Evolutionary conservation across 1,140 invertebrate genomes (phyloP).

Genomic region (Lepidostoma basale): DNA sequence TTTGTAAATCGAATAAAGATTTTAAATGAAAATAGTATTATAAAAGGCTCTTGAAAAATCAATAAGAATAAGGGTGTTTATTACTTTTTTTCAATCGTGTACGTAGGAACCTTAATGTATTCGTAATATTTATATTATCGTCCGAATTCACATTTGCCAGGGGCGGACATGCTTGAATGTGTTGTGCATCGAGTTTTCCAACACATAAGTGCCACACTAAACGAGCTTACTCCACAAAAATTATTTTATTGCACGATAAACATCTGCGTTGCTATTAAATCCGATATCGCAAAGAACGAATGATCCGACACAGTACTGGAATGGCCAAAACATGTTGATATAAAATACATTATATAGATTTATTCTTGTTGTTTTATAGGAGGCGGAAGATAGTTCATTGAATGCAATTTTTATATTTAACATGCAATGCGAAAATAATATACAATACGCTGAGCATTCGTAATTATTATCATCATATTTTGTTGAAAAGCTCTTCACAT

Average conservation of each 20-base stretch:
- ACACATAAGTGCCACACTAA: not conserved
- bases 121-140: not conserved
- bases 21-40: too few species aligned
- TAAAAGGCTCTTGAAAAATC: too few species aligned
- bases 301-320: not conserved
- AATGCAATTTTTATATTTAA: not conserved
- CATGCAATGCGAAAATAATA: too few species aligned
- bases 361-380: not conserved
- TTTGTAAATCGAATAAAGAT: too few species aligned
- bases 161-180: conserved; percentile 37
- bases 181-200: conserved; percentile 36
- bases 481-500: too few species aligned
- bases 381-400: not conserved
- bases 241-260: conserved; percentile 8
- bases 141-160: not conserved
- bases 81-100: too few species aligned
- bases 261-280: not conserved
- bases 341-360: not conserved
- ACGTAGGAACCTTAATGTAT: too few species aligned
- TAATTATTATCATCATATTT: too few species aligned
- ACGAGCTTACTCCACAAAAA: not conserved
- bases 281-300: not conserved
- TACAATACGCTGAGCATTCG: too few species aligned
- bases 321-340: not conserved
- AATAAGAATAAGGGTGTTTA: too few species aligned